Base-by-base conservation (phyloP, 2,113 vertebrate species). In the Donacobius atricapilla region DNA sequence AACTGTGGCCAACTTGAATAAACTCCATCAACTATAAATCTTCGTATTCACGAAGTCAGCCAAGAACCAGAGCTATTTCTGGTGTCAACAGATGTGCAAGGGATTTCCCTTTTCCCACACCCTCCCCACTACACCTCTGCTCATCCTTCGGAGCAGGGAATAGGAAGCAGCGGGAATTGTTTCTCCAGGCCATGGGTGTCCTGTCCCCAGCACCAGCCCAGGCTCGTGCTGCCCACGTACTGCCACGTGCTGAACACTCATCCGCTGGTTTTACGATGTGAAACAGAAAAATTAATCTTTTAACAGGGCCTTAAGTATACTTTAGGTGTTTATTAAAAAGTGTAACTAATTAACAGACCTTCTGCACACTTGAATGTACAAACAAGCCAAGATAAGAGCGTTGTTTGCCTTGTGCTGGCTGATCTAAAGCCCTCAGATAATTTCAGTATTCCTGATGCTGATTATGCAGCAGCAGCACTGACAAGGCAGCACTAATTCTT, bases 371-470 rank as follows among this genome's bases (percentile, higher is more conserved):
- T 58, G 31, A 25, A 51, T 76, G 53, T 61, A 76, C 81, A 86
- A 94, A 37, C 87, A 93, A 82, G 15, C 18, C 39, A 31, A 93
- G 90, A 64, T 47, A 71, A 80, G 30, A 50, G 60, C 66, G 17
- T 12, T 95, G 96, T 94, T 88, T 96, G 92, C 90, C 79, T 33
- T 86, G 87, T 48, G 84, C 91, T 45, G 57, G 18, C 58, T 58
- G 90, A 94, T 69, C 48, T 65, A 72, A 50, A 87, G 87, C 90
- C 53, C 81, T 25, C 82, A 68, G 76, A 66, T 75, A 57, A 96
- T 54, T 91, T 51, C 92, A 87, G 63, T 18, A 35, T 30, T 73
- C 58, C 27, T 80, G 76, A 53, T 68, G 45, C 57, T 66, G 93
- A 85, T 89, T 80, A 75, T 35, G 77, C 73, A 81, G 94, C 95